phyloP scores from a whole-genome alignment of 2,113 vertebrate species.

The Sebastes fasciatus region DNA sequence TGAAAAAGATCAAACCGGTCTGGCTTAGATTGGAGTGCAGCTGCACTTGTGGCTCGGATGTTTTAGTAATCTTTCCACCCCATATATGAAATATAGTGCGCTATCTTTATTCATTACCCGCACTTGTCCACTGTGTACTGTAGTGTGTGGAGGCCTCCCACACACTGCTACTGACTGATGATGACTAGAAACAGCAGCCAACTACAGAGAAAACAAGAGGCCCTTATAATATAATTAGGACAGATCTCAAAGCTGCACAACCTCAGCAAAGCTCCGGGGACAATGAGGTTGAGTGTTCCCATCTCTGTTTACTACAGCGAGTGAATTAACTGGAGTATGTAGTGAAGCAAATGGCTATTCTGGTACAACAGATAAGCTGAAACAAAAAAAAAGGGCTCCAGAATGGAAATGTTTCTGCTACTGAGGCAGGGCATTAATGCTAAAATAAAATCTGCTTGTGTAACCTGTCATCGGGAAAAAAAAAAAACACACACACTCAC shows the following conservation, averaged over 20 bases:
- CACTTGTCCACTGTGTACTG: slow-evolving; percentile 41
- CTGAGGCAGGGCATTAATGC: slow-evolving; percentile 28
- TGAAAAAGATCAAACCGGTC: not conserved
- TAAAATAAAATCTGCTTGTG: slow-evolving; percentile 42
- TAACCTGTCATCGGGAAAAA: slow-evolving; percentile 11
- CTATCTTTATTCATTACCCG: slow-evolving; percentile 63
- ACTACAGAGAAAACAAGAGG: slow-evolving; percentile 66
- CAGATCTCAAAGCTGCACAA: slow-evolving; percentile 64
- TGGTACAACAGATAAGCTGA: slow-evolving; percentile 60
- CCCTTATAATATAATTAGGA: slow-evolving; percentile 76
- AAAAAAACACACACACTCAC: slow-evolving; percentile 13
- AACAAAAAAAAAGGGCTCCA: slow-evolving; percentile 32
- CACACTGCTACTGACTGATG: slow-evolving; percentile 69
- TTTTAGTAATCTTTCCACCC: slow-evolving; percentile 27
- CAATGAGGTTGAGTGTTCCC: slow-evolving; percentile 62
- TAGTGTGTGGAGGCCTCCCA: slow-evolving; percentile 65
- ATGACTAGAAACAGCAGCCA: slow-evolving; percentile 66
- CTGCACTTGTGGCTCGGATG: slow-evolving; percentile 10
- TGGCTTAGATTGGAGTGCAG: slow-evolving; percentile 4
- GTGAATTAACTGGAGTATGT: slow-evolving; percentile 73
- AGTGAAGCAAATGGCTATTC: slow-evolving; percentile 55
- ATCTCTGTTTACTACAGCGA: slow-evolving; percentile 66
- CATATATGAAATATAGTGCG: slow-evolving; percentile 33
- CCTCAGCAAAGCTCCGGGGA: slow-evolving; percentile 69
- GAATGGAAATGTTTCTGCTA: slow-evolving; percentile 33